phyloP scores from a whole-genome alignment of 2,797 vertebrate species.

The Anguilla pacifica region DNA sequence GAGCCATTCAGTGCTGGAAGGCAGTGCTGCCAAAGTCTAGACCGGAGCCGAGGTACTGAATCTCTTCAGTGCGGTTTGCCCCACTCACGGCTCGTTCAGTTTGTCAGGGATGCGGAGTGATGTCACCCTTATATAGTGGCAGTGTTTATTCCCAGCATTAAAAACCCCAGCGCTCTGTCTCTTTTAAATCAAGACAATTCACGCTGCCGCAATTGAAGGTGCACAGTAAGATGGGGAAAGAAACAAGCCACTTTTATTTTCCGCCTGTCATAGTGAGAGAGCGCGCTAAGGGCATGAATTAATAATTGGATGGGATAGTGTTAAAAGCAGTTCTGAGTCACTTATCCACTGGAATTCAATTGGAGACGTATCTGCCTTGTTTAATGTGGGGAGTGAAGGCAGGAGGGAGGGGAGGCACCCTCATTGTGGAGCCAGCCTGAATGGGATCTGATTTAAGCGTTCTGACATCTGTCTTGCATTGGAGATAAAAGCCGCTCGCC shows the following conservation, averaged over 20 bases:
- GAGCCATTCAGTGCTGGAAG: neutral
- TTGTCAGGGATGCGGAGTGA: neutral
- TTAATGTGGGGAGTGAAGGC: conserved; percentile 49
- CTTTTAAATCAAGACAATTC: conserved; percentile 33
- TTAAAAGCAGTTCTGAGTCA: conserved; percentile 36
- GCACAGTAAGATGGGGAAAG: conserved; percentile 45
- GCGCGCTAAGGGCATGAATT: conserved; percentile 48
- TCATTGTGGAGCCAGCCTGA: conserved; percentile 44
- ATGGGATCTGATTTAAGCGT: conserved; percentile 34
- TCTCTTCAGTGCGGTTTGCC: neutral
- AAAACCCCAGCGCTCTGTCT: neutral
- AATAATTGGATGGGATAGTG: conserved; percentile 44
- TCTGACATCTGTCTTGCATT: conserved; percentile 45
- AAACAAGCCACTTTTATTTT: conserved; percentile 28
- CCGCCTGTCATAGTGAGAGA: conserved; percentile 45
- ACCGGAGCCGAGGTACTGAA: neutral
- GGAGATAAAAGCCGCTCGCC: conserved; percentile 25
- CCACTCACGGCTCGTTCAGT: neutral
- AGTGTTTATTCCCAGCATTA: neutral
- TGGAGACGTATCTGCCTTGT: conserved; percentile 33
- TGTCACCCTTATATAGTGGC: neutral
- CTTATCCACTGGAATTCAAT: conserved; percentile 12
- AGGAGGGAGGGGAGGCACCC: conserved; percentile 41
- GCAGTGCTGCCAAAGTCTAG: neutral
- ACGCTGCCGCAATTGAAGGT: conserved; percentile 53